Percentiles rank a stretch among this genome's conserved stretches.
Conservation (phyloP, 2,888 invertebrate species). For the Diploptera punctata region DNA sequence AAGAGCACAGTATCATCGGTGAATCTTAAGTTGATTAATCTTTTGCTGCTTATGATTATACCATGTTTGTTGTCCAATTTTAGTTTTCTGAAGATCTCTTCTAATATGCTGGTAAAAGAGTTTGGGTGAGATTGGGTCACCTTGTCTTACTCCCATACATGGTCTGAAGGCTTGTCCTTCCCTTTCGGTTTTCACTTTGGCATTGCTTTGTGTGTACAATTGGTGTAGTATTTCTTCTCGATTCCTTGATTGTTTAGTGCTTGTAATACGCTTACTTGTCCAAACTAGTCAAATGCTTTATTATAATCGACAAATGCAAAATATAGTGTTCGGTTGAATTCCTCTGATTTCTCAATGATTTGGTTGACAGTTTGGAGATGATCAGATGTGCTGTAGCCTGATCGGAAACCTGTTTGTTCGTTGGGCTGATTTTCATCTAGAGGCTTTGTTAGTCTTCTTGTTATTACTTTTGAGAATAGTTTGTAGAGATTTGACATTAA, state of each 20-base stretch:
- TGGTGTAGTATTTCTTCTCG: not conserved
- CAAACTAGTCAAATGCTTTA: not conserved
- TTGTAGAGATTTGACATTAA: not conserved
- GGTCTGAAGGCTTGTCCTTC: not conserved
- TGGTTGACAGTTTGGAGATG: not conserved
- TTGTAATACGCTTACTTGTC: not conserved
- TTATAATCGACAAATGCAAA: not conserved
- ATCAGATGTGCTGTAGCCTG: not conserved
- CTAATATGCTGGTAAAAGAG: constrained; percentile 10
- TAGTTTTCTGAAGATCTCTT: constrained; percentile 12
- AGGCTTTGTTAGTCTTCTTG: not conserved
- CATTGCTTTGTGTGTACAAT: not conserved
- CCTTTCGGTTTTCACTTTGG: constrained; percentile 8
- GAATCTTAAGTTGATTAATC: not conserved
- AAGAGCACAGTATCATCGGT: not conserved
- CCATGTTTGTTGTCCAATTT: not conserved
- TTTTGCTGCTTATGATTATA: not conserved
- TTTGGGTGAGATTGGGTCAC: not conserved
- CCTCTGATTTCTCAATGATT: not conserved
- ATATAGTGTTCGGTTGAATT: not conserved
- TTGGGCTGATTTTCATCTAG: not conserved
- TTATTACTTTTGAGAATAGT: constrained; percentile 4
- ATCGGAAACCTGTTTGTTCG: not conserved
- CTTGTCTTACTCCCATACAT: constrained; percentile 14
- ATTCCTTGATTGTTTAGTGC: not conserved